These are phyloP conservation scores for Platycheirus rosarum DNA, from an alignment of 2,888 invertebrate genomes.

Conservation along the genomic window DNA sequence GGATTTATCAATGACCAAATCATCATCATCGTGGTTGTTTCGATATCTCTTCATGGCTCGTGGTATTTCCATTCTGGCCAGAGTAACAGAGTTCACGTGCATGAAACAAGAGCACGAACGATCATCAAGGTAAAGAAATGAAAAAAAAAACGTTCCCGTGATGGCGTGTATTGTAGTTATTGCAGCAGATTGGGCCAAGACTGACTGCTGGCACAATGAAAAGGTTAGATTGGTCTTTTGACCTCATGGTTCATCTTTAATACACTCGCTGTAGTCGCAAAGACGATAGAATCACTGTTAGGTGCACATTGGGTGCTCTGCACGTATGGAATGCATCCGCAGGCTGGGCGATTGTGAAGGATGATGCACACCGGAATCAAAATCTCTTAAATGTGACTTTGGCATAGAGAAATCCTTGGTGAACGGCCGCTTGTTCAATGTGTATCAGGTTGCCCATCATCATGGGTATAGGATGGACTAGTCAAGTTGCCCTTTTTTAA, in stretches of 20 bases:
- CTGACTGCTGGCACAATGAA: slow-evolving; percentile 54
- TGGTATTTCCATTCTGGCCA: slow-evolving; percentile 19
- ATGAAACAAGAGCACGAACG: slow-evolving; percentile 73
- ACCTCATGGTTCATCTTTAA: slow-evolving; percentile 73
- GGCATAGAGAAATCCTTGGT: slow-evolving; percentile 42
- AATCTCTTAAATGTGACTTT: slow-evolving; percentile 52
- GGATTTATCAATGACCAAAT: slow-evolving; percentile 71
- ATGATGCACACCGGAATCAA: slow-evolving; percentile 63
- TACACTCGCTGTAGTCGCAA: slow-evolving; percentile 65
- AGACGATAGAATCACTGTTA: slow-evolving; percentile 69
- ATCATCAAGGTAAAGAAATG: slow-evolving; percentile 65
- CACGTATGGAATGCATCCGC: slow-evolving; percentile 68
- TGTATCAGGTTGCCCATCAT: slow-evolving; percentile 60
- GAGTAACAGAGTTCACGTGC: slow-evolving; percentile 61
- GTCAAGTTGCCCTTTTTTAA: slow-evolving; percentile 57
- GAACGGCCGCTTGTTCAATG: slow-evolving; percentile 43
- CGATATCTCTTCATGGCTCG: slow-evolving; percentile 52
- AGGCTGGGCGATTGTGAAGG: slow-evolving; percentile 52
- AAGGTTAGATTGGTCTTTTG: slow-evolving; percentile 72
- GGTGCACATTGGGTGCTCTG: slow-evolving; percentile 48
- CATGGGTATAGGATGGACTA: slow-evolving; percentile 21
- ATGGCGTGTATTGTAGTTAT: slow-evolving; percentile 9
- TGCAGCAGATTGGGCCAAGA: slow-evolving; percentile 23
- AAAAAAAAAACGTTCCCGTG: slow-evolving; percentile 59
- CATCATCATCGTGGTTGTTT: slow-evolving; percentile 59